These are phyloP conservation scores for Fulica atra DNA, from an alignment of 2,113 vertebrate genomes.

Conservation along the genomic window DNA sequence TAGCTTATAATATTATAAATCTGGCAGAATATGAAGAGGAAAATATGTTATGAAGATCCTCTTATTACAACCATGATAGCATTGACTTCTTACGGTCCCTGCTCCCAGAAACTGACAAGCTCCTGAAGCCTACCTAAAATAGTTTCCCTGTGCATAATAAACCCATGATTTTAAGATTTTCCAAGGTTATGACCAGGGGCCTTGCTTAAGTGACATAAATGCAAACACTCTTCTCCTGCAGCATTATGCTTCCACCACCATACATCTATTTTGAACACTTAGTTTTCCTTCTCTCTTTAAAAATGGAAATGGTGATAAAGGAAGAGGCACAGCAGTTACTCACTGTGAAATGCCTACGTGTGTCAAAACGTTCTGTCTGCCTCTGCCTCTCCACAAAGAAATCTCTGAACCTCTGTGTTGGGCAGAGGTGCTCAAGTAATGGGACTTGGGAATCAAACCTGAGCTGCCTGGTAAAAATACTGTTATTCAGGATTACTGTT, in stretches of 20 bases:
- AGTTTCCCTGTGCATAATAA: not conserved
- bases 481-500: not conserved
- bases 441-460: not conserved
- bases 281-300: not conserved
- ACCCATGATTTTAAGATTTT: not conserved
- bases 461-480: not conserved
- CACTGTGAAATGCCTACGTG: not conserved
- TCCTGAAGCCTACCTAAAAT: not conserved
- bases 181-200: not conserved
- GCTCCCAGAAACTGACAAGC: not conserved
- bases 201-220: not conserved
- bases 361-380: not conserved
- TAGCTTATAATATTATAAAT: slow-evolving; percentile 22
- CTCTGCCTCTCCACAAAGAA: not conserved
- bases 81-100: not conserved
- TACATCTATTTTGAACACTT: not conserved
- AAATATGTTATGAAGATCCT: not conserved
- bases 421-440: not conserved
- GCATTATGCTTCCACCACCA: not conserved
- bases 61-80: not conserved
- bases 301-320: not conserved
- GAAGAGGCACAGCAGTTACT: not conserved
- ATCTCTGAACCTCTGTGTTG: not conserved
- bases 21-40: not conserved
- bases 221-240: not conserved